Percentiles rank a stretch among this genome's conserved stretches.
These are phyloP conservation scores for Lordiphosa stackelbergi DNA, from an alignment of 1,140 invertebrate genomes.

Conservation along the genomic window DNA sequence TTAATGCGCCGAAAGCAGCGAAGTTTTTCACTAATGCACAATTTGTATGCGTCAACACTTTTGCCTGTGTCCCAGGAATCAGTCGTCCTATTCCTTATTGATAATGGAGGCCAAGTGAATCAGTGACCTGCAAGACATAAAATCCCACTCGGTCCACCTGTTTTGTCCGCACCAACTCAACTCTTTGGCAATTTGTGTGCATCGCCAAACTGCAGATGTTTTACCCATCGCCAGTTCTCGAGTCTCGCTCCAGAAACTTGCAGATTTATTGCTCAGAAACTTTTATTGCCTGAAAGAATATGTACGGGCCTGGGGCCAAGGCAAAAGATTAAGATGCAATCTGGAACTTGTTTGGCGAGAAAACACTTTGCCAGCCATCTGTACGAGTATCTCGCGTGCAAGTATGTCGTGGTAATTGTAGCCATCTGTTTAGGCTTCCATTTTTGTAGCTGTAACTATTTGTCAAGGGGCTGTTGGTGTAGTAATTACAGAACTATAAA, in stretches of 20 bases:
- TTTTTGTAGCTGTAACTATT: slow-evolving; percentile 8
- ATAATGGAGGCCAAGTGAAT: slow-evolving; percentile 67
- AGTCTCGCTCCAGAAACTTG: slow-evolving; percentile 70
- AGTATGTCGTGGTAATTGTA: slow-evolving; percentile 23
- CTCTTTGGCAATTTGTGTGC: slow-evolving; percentile 56
- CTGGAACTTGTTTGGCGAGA: slow-evolving; percentile 65
- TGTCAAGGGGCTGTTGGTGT: slow-evolving; percentile 2
- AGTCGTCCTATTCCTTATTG: slow-evolving; percentile 40
- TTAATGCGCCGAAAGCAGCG: slow-evolving; percentile 69
- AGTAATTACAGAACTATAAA: background rate
- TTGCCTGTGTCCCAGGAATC: slow-evolving; percentile 28
- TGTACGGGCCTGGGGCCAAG: slow-evolving; percentile 38
- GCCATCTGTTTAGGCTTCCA: slow-evolving; percentile 12
- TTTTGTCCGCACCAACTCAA: slow-evolving; percentile 44
- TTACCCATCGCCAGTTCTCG: slow-evolving; percentile 25
- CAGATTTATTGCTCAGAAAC: slow-evolving; percentile 73
- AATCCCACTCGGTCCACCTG: slow-evolving; percentile 20
- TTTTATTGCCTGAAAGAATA: slow-evolving; percentile 73
- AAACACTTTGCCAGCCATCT: slow-evolving; percentile 60
- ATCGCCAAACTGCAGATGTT: slow-evolving; percentile 62
- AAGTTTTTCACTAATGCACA: slow-evolving; percentile 73
- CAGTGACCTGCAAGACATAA: slow-evolving; percentile 65
- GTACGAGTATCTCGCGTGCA: slow-evolving; percentile 12
- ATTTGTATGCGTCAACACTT: slow-evolving; percentile 75
- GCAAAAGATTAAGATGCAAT: slow-evolving; percentile 66